Evolutionary conservation across 2,797 vertebrate genomes (phyloP).

Genomic region (Crossoptilon crossoptilon): DNA sequence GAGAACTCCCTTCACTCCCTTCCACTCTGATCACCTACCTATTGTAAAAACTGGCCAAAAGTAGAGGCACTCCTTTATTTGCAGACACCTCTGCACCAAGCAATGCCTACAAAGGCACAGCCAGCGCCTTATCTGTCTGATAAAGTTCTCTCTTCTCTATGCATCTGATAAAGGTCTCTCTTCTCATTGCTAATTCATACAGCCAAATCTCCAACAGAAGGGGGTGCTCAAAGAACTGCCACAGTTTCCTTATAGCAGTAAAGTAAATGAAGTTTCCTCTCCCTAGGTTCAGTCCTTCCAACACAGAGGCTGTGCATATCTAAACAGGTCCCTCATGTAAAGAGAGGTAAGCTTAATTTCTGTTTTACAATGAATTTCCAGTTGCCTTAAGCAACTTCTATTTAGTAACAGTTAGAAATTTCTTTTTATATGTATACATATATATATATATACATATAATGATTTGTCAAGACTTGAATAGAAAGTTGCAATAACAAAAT

Average conservation of each 20-base stretch:
- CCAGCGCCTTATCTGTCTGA: not conserved
- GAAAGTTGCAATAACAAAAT: not conserved
- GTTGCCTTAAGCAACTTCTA: not conserved
- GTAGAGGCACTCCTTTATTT: not conserved
- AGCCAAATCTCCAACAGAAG: not conserved
- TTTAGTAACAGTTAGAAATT: not conserved
- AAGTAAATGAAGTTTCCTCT: not conserved
- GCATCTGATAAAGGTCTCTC: no score
- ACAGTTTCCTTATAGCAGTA: not conserved
- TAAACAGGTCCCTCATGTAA: not conserved
- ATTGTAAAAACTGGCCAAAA: not conserved
- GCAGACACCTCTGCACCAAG: not conserved
- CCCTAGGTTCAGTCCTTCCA: not conserved
- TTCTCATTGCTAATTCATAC: not conserved
- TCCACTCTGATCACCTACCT: not conserved
- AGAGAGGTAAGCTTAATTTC: not conserved
- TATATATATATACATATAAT: no score
- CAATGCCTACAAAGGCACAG: not conserved
- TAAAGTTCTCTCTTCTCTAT: no score
- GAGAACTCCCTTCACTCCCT: no score
- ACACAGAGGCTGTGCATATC: not conserved
- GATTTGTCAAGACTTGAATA: not conserved
- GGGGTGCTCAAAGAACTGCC: not conserved
- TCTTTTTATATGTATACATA: no score
- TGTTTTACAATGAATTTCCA: not conserved